phyloP scores from a whole-genome alignment of 2,888 invertebrate species.

The Nephrotoma appendiculata region DNA sequence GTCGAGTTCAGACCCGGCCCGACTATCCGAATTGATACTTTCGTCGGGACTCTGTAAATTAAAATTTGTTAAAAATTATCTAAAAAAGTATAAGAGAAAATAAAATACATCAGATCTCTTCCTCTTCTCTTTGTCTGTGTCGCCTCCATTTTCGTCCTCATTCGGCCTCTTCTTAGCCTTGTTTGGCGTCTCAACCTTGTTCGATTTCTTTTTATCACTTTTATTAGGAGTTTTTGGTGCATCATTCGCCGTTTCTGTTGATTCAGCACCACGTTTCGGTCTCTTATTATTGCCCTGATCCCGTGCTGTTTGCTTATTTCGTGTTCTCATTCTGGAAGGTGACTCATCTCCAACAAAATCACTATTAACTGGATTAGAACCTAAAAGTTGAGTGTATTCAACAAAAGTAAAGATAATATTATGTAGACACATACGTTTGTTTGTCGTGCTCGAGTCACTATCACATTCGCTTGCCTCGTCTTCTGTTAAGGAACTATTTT shows the following conservation, averaged over 20 bases:
- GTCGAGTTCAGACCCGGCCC: constrained; percentile 55
- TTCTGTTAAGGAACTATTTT: constrained; percentile 68
- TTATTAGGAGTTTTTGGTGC: constrained; percentile 38
- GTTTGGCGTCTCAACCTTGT: constrained; percentile 38
- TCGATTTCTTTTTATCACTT: constrained; percentile 29
- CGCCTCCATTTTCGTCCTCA: constrained; percentile 29
- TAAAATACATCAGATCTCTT: constrained; percentile 29
- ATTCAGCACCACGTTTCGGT: constrained; percentile 44
- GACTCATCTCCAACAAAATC: constrained; percentile 44
- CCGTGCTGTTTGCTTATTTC: constrained; percentile 57
- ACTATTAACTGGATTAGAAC: constrained; percentile 9
- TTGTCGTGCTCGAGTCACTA: constrained; percentile 82
- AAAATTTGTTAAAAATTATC: constrained; percentile 5
- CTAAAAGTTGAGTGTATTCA: constrained; percentile 12
- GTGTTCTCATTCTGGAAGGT: constrained; percentile 78
- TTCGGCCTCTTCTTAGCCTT: constrained; percentile 39
- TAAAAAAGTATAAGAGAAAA: neutral
- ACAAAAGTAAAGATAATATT: constrained; percentile 2
- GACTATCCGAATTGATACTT: constrained; percentile 69
- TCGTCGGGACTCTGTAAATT: constrained; percentile 57
- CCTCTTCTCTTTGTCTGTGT: constrained; percentile 39
- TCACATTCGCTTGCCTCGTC: constrained; percentile 92
- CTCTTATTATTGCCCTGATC: constrained; percentile 41
- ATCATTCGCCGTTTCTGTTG: constrained; percentile 20
- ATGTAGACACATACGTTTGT: constrained; percentile 24